Evolutionary conservation across 1,140 invertebrate genomes (phyloP).

Genomic region (Akabosia matsudoensis): DNA sequence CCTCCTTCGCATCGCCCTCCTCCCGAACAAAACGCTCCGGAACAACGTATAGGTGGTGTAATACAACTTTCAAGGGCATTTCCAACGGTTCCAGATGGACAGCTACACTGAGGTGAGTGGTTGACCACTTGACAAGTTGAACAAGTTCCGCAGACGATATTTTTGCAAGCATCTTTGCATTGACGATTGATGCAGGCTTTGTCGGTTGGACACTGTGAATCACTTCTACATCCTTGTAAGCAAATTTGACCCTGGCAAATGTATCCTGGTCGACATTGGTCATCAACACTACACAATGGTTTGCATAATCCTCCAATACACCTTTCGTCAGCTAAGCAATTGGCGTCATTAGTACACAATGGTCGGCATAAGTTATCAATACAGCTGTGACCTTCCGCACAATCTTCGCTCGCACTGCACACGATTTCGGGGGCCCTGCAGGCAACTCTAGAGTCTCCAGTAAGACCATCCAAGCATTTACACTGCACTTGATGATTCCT

Average conservation of each 20-base stretch:
- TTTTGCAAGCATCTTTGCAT: constrained; percentile 77
- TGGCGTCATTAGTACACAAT: constrained; percentile 70
- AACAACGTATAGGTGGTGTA: constrained; percentile 63
- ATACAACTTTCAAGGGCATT: constrained; percentile 73
- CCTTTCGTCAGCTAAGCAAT: constrained; percentile 77
- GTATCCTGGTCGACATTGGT: constrained; percentile 71
- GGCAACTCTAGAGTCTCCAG: constrained; percentile 68
- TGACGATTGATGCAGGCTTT: constrained; percentile 77
- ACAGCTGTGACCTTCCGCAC: constrained; percentile 65
- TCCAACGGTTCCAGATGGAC: constrained; percentile 72
- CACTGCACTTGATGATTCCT: constrained; percentile 70
- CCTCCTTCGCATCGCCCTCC: constrained; percentile 61
- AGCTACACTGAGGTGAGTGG: constrained; percentile 78
- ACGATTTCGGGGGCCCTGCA: constrained; percentile 65
- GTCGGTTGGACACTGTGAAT: constrained; percentile 68
- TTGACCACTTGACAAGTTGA: constrained; percentile 76
- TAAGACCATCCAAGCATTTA: constrained; percentile 65
- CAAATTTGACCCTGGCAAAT: constrained; percentile 84
- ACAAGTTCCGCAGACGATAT: constrained; percentile 71
- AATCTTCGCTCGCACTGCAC: constrained; percentile 64
- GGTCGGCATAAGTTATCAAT: constrained; percentile 70
- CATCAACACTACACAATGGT: constrained; percentile 77
- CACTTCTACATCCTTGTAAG: constrained; percentile 75
- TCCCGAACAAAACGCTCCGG: constrained; percentile 64
- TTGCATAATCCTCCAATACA: constrained; percentile 76